Evolutionary conservation across 2,888 invertebrate genomes (phyloP).

Genomic region (Synanthedon tipuliformis): DNA sequence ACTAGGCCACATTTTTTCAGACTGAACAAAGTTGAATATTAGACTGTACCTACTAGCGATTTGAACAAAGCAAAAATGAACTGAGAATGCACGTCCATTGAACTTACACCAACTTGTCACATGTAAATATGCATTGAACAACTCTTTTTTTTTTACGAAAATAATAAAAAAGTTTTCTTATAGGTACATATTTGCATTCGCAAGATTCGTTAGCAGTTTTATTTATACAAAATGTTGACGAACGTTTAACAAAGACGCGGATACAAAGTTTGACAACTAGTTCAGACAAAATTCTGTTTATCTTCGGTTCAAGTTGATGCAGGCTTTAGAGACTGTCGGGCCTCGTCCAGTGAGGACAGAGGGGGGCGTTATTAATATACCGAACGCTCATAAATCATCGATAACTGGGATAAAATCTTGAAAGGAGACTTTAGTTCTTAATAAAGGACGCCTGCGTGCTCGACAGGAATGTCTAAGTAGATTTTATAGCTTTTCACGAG

Average conservation of each 20-base stretch:
- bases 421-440: constrained; percentile 10
- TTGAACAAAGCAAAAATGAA: too few species aligned
- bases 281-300: constrained; percentile 13
- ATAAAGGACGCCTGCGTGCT: constrained; percentile 1
- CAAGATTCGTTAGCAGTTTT: too few species aligned
- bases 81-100: too few species aligned
- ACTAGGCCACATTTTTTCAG: too few species aligned
- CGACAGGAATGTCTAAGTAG: not conserved
- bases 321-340: constrained; percentile 15
- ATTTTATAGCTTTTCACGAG: not conserved
- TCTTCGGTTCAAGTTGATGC: constrained; percentile 8
- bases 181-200: too few species aligned
- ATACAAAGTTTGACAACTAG: constrained; percentile 1
- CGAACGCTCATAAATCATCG: constrained; percentile 9
- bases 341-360: constrained; percentile 1
- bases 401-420: constrained; percentile 17
- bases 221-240: not conserved
- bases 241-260: not conserved
- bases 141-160: too few species aligned
- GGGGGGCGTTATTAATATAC: constrained; percentile 7
- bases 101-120: too few species aligned
- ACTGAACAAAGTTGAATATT: too few species aligned
- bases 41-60: too few species aligned
- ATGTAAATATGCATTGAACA: too few species aligned
- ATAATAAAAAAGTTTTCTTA: too few species aligned